Evolutionary conservation across 2,888 invertebrate species (phyloP), one percentile per base, ranked within the genome.

Genomic region (Sminthurides aquaticus): DNA sequence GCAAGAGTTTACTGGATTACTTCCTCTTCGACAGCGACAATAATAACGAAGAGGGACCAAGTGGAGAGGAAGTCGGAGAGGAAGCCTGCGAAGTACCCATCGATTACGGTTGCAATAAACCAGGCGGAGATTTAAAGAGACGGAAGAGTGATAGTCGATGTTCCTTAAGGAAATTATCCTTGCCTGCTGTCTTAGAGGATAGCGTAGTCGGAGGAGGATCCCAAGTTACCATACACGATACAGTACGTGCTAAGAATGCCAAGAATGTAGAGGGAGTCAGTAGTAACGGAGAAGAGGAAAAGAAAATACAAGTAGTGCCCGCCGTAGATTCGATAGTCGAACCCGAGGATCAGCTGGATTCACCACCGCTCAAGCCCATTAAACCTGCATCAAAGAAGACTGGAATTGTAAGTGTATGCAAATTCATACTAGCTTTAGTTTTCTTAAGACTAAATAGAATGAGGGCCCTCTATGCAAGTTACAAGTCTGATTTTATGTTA

Each of bases 261-360:
- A 28, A 24, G 22, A 48, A 22, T 2, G 28, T 3, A 15, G 66
- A 58, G 11, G 55, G 20, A n/a, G 22, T 11, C 57, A 62, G 26
- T 65, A 57, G 52, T 52, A 58, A 26, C 64, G 57, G 57, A 58
- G 67, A 57, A 67, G 69, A 29, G 70, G 67, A n/a, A 57, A 65
- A 3, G 69, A 68, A 49, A 55, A 69, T 62, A 69, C 70, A 56
- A 71, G 71, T 43, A 71, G 71, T 52, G 63, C 71, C 28, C 67
- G 71, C 60, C 62, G 11, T 8, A 43, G 43, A 43, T 11, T 43
- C 43, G 43, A 18, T 43, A 11, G 43, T 18, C 43, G 8, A 11
- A 11, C 11, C 8, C 8, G 43, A 43, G 18, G 52, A 52, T 5
- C 52, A 15, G 5, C 5, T 22, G 22, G 43, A 43, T 8, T n/a